phyloP scores from a whole-genome alignment of 2,888 invertebrate species.

The Eutolmus rufibarbis region DNA sequence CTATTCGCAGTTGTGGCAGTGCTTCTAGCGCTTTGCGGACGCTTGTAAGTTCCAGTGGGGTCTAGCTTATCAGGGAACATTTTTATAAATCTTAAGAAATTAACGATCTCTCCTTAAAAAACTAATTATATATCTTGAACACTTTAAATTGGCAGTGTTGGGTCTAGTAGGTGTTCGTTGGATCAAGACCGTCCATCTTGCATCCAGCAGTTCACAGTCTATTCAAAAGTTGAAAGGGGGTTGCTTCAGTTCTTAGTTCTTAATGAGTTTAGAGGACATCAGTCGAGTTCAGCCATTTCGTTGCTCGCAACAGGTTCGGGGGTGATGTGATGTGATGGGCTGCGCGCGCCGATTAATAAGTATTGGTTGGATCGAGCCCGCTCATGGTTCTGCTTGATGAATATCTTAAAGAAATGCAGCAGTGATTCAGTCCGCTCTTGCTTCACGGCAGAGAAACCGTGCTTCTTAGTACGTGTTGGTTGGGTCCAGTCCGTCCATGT shows the following conservation, averaged over 20 bases:
- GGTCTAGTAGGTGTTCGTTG: conserved; percentile 51
- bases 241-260: background rate
- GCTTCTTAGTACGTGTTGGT: conserved; percentile 14
- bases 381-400: background rate
- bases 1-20: conserved; percentile 36
- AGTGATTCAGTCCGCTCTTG: background rate
- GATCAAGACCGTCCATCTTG: conserved; percentile 59
- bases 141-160: conserved; percentile 4
- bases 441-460: background rate
- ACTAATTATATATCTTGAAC: background rate
- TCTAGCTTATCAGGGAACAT: conserved; percentile 54
- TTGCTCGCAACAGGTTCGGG: background rate
- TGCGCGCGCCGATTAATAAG: background rate
- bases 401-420: background rate
- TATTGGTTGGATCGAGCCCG: conserved; percentile 15
- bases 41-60: conserved; percentile 61
- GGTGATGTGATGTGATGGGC: background rate
- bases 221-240: background rate
- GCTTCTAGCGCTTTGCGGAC: conserved; percentile 47
- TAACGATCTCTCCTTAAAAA: background rate
- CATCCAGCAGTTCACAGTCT: conserved; percentile 38
- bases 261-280: background rate
- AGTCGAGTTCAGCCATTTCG: background rate
- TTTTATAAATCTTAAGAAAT: conserved; percentile 23
- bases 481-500: conserved; percentile 13